Base-by-base conservation (phyloP, 2,113 vertebrate species). In the Aleadryas rufinucha region DNA sequence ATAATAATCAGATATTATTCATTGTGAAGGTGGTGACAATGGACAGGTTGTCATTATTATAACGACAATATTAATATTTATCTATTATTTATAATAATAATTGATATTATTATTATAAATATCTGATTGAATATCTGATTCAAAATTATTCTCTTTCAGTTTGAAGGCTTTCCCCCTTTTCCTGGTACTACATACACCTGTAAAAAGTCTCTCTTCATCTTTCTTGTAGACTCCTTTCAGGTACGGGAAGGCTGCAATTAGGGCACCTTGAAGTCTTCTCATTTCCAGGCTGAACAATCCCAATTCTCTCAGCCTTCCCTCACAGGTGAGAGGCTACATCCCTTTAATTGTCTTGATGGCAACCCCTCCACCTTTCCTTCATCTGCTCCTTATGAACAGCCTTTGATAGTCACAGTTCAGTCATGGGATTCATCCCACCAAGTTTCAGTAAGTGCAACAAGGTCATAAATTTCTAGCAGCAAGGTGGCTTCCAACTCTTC, bases 361-460 rank as follows among this genome's bases (percentile, higher is more conserved):
- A 59, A 13, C 15, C 7, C 16, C 8, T 59, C 3, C 3, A 39
- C 13, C 16, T 59, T 19, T 72, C 8, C 28, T 13, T 59, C 42
- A 42, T 11, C 26, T 65, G 14, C 16, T 57, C 27, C 27, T 72
- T 57, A 27, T 16, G 16, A 72, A 11, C 1, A 27, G 31, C 33
- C 22, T 23, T 6, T 56, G 50, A 13, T 7, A 44, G 26, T 21
- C 0, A 0, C 15, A 33, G 12, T 23, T 57, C 44, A 57, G 50
- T 14, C 18, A 50, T 7, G 15, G 68, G 59, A 23, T 81, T 72
- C 18, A 33, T 52, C 7, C 22, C 19, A 33, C 19, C 31, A 44
- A 24, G 12, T 28, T 65, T 65, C 31, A 33, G 35, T 20, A 37
- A 23, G 13, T 33, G 5, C 42, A 57, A 50, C 4, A 7, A 64